A percentile compares a stretch with the other conserved stretches of the same genome.
phyloP scores from a whole-genome alignment of 2,113 vertebrate species.

The Oryzias woworae region DNA sequence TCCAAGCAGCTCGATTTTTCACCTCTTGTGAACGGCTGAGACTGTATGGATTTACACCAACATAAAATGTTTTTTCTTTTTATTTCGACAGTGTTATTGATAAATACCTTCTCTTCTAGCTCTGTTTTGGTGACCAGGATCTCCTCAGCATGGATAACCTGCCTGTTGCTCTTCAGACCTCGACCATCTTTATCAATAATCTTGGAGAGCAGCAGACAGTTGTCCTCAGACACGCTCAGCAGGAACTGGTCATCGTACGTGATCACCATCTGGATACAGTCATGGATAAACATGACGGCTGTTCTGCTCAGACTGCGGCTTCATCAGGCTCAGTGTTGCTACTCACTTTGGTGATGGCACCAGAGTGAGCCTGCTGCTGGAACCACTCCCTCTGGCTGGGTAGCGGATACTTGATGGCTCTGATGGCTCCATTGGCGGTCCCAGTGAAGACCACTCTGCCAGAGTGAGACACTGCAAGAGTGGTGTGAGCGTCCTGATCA shows the following conservation, averaged over 20 bases:
- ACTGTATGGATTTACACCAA: too few relatives aligned
- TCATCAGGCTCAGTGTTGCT: neutral
- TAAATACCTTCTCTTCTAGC: conserved; percentile 86
- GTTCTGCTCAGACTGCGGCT: too few relatives aligned
- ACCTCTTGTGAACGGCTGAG: too few relatives aligned
- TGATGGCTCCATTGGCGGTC: conserved; percentile 84
- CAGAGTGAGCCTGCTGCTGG: conserved; percentile 86
- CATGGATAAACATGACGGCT: too few relatives aligned
- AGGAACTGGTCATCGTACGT: conserved; percentile 89
- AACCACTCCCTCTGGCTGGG: conserved; percentile 82
- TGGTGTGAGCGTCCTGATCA: conserved; percentile 79
- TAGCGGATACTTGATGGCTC: conserved; percentile 87
- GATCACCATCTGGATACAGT: conserved; percentile 80
- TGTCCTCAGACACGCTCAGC: conserved; percentile 85
- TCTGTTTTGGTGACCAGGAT: conserved; percentile 90
- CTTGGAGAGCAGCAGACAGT: conserved; percentile 88
- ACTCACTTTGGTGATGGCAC: conserved; percentile 88
- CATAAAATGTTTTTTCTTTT: neutral
- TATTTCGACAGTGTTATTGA: too few relatives aligned
- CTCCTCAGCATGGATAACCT: conserved; percentile 84
- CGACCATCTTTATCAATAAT: conserved; percentile 84
- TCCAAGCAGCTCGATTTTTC: too few relatives aligned
- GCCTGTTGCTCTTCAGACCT: conserved; percentile 77
- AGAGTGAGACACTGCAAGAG: conserved; percentile 82
- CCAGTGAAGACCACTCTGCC: conserved; percentile 87